Conservation (phyloP, 37 sponge, comb jelly and placozoan genomes). For the Beroe forskalii region DNA sequence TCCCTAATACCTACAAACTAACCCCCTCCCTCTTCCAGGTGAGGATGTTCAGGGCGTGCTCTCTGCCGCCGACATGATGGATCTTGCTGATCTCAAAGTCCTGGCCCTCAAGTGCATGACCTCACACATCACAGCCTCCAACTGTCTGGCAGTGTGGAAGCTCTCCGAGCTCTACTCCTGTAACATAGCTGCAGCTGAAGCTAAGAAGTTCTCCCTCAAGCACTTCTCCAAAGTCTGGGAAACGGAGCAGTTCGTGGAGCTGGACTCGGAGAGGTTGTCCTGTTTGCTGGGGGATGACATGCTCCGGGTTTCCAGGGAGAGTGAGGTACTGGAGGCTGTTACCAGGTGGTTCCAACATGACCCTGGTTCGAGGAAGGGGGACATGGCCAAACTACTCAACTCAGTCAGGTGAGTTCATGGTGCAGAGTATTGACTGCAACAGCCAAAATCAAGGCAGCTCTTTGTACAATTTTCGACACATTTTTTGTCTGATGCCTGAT, state of each 20-base stretch:
- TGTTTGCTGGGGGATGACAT: neutral
- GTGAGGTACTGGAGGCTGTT: constrained; percentile 19
- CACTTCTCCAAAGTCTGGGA: neutral
- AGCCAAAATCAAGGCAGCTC: too few relatives aligned
- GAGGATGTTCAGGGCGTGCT: constrained; percentile 39
- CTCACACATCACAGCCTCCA: constrained; percentile 10
- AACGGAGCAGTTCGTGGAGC: neutral
- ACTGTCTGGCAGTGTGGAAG: constrained; percentile 61
- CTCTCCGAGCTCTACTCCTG: constrained; percentile 56
- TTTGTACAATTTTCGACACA: too few relatives aligned
- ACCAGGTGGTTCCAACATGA: constrained; percentile 51
- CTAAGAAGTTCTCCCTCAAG: constrained; percentile 7
- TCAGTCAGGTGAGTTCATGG: constrained; percentile 39
- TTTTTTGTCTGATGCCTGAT: too few relatives aligned
- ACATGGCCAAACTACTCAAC: constrained; percentile 33
- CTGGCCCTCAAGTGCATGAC: constrained; percentile 49
- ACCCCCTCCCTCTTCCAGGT: constrained; percentile 22
- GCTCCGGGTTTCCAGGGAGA: constrained; percentile 22
- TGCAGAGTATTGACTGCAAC: too few relatives aligned
- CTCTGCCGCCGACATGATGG: constrained; percentile 54
- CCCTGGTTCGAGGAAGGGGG: neutral
- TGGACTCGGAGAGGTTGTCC: neutral
- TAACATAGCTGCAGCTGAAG: constrained; percentile 49
- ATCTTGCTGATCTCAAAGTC: constrained; percentile 6
- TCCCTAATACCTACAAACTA: too few relatives aligned